phyloP scores from a whole-genome alignment of 2,113 vertebrate species.

The Sorex fumeus region DNA sequence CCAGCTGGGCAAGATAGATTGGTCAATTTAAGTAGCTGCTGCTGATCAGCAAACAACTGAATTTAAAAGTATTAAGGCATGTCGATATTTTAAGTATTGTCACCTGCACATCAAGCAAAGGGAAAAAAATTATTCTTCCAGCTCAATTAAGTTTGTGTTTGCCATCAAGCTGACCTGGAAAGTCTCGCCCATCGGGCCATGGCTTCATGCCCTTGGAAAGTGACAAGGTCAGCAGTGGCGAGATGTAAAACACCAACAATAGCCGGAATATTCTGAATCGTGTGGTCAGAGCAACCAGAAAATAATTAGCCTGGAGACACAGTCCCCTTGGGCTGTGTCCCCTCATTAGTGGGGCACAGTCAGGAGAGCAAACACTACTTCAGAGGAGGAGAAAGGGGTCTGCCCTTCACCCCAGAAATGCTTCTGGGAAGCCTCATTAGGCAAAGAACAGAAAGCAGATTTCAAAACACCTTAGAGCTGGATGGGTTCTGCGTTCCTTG shows the following conservation, averaged over 20 bases:
- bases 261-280: slow-evolving; percentile 67
- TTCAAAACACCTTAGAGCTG: slow-evolving; percentile 19
- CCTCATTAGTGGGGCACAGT: slow-evolving; percentile 74
- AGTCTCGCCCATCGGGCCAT: slow-evolving; percentile 58
- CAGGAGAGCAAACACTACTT: slow-evolving; percentile 4
- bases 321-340: slow-evolving; percentile 75
- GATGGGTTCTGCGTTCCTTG: not conserved
- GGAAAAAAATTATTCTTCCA: slow-evolving; percentile 76
- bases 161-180: slow-evolving; percentile 79
- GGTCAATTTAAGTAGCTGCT: slow-evolving; percentile 90
- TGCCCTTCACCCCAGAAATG: slow-evolving; percentile 67
- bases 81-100: slow-evolving; percentile 83
- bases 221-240: slow-evolving; percentile 69
- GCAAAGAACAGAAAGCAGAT: slow-evolving; percentile 15
- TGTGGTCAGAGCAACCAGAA: slow-evolving; percentile 64
- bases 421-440: slow-evolving; percentile 74
- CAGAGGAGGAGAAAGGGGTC: slow-evolving; percentile 64
- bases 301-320: slow-evolving; percentile 79
- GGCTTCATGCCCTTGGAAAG: slow-evolving; percentile 70
- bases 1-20: slow-evolving; percentile 87
- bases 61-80: slow-evolving; percentile 87
- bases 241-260: slow-evolving; percentile 78
- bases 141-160: slow-evolving; percentile 85
- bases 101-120: slow-evolving; percentile 82
- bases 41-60: slow-evolving; percentile 89